These are phyloP conservation scores for Schlechtendalia chinensis DNA, from an alignment of 1,140 invertebrate species.

Conservation along the genomic window DNA sequence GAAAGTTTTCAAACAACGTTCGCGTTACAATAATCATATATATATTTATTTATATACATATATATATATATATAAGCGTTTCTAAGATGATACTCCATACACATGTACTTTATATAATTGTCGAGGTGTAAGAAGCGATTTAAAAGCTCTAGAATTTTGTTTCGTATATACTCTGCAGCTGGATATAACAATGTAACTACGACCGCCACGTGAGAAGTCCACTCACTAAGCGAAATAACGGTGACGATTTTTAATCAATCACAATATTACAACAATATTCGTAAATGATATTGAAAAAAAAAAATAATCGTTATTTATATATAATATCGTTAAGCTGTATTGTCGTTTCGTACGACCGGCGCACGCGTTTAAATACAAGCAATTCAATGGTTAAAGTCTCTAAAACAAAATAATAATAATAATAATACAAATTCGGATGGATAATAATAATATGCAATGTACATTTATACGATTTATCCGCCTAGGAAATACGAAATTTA, in stretches of 20 bases:
- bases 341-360: background rate
- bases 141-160: conserved; percentile 34
- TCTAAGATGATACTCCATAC: conserved; percentile 25
- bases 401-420: background rate
- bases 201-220: background rate
- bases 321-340: too few relatives aligned
- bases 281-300: background rate
- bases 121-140: conserved; percentile 34
- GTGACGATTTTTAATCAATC: conserved; percentile 17
- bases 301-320: too few relatives aligned
- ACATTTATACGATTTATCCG: conserved; percentile 17
- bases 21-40: background rate
- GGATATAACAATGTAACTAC: conserved; percentile 27
- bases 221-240: conserved; percentile 1
- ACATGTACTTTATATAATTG: conserved; percentile 17
- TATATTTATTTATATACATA: background rate
- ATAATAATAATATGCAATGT: conserved; percentile 23
- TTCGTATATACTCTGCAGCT: conserved; percentile 6
- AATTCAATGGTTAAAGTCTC: background rate
- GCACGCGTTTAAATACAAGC: conserved; percentile 7
- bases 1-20: conserved; percentile 12
- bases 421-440: background rate
- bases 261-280: conserved; percentile 1
- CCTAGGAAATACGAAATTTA: conserved; percentile 11
- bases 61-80: conserved; percentile 16